Base-by-base conservation (phyloP, 2,888 invertebrate species). In the Chalcosyrphus nemorum region DNA sequence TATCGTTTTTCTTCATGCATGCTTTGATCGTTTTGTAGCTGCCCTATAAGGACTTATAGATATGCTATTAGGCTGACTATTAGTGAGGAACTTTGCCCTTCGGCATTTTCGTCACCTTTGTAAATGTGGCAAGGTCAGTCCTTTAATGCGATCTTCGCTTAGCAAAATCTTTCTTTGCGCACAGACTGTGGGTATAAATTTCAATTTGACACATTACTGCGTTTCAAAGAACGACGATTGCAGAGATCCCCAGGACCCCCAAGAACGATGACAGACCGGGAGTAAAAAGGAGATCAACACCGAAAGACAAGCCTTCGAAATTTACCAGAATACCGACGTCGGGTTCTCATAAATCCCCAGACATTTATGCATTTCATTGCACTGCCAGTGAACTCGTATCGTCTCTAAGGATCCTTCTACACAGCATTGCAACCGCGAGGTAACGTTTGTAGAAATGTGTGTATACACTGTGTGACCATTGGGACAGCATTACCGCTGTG, bases 211-310 rank as follows among this genome's bases (percentile, higher is more conserved):
- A 81, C 66, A 77, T 61, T 47, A 41, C 38, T 54, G 41, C 70
- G 19, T 56, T 72, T 43, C 61, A 66, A 21, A 59, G 66, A 68
- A 77, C 65, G 45, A 29, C 32, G 9, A 50, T 57, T 24, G 61
- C 54, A 50, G 24, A 54, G 59, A 41, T 35, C 24, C 21, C 19
- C 27, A 29, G 54, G 82, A 82, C 82, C 82, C 82, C 82, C 82
- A 68, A 82, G 77, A 29, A 72, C 41, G 77, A 24, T 77, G 82
- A 77, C 84, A 78, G 84, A 65, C 84, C 78, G 21, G 84, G 84
- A 84, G 84, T 84, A 84, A 78, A 78, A 78, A 78, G 70, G 50
- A 84, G 84, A 84, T 84, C 84, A 78, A 74, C 72, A 68, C 72
- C 61, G 56, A 63, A 47, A 84, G 84, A 84, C 84, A 84, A 84